Conservation (phyloP, 2,113 vertebrate genomes). For the Bagarius yarrelli region DNA sequence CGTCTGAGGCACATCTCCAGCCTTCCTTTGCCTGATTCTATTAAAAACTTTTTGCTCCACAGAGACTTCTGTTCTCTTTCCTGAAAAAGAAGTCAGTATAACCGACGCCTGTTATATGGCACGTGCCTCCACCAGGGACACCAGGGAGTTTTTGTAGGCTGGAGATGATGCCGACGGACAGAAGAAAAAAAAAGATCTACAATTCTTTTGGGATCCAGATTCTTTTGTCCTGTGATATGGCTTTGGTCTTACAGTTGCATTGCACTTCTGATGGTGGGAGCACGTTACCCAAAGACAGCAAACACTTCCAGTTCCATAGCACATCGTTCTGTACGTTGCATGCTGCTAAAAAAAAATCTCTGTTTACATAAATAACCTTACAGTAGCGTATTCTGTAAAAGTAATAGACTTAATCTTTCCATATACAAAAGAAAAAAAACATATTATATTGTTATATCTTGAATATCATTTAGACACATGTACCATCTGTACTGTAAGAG, state of each 20-base stretch:
- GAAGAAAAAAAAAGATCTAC: not conserved
- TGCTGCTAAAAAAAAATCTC: conserved; percentile 20
- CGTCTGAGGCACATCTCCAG: conserved; percentile 75
- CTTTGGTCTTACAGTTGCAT: not conserved
- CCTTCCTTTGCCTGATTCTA: conserved; percentile 81
- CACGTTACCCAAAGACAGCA: conserved; percentile 8
- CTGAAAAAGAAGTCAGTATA: conserved; percentile 30
- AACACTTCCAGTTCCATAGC: conserved; percentile 25
- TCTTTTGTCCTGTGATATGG: not conserved
- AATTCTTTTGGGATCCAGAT: not conserved
- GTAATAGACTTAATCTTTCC: not conserved
- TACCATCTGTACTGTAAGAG: not conserved
- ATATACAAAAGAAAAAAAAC: not conserved
- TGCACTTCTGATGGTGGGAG: not conserved
- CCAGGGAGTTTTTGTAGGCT: not conserved
- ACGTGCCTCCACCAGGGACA: not conserved
- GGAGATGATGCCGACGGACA: not conserved
- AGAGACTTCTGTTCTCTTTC: conserved; percentile 58
- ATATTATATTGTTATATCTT: not conserved
- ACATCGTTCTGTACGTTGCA: conserved; percentile 25
- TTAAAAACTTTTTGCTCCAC: conserved; percentile 84
- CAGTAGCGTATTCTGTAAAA: not conserved
- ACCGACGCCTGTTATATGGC: not conserved
- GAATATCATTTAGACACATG: not conserved
- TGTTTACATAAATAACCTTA: conserved; percentile 28